Evolutionary conservation across 2,113 vertebrate species (phyloP), one percentile per base, ranked within the genome.

Genomic region (Pseudorasbora parva): DNA sequence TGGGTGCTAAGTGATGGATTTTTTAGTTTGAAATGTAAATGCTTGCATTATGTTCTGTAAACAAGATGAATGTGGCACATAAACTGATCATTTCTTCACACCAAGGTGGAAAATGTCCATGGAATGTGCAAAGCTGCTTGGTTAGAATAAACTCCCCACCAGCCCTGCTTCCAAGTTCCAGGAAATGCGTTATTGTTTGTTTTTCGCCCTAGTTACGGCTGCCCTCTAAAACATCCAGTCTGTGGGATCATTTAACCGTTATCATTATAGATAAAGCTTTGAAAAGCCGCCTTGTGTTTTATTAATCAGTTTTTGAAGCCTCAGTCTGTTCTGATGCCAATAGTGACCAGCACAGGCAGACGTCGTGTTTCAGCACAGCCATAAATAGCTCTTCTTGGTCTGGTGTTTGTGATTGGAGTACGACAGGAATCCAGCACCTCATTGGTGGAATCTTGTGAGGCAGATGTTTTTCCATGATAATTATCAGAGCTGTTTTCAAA

Each of bases 261-360:
- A 64, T 60, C n/a, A 17, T 83, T 23, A 64, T 74, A 83, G 85
- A 88, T 86, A 86, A 87, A 78, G 80, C 86, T 86, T 85, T 85
- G 83, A 83, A 85, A 72, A 83, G 17, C 79, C 57, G 60, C 43
- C 8, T 23, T 71, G 72, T 81, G 41, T 19, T 74, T 86, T 82
- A 86, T 86, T 83, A 78, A 72, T 30, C 3, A 68, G 62, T 73
- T 57, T 87, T 71, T 30, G 78, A 86, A 81, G 81, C 66, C 47
- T 62, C 21, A 15, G 73, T 68, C 25, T 54, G 69, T 41, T 21
- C 56, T 43, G 49, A 33, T 45, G 68, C 81, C 85, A 84, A 79
- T 69, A 77, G 49, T 60, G 45, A 79, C 33, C 79, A 72, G 54
- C 66, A 81, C 21, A 17, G 51, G 17, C 51, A 54, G 51, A 68